Base-by-base conservation (phyloP, 2,888 invertebrate genomes). In the Leptarthrus brevirostris region DNA sequence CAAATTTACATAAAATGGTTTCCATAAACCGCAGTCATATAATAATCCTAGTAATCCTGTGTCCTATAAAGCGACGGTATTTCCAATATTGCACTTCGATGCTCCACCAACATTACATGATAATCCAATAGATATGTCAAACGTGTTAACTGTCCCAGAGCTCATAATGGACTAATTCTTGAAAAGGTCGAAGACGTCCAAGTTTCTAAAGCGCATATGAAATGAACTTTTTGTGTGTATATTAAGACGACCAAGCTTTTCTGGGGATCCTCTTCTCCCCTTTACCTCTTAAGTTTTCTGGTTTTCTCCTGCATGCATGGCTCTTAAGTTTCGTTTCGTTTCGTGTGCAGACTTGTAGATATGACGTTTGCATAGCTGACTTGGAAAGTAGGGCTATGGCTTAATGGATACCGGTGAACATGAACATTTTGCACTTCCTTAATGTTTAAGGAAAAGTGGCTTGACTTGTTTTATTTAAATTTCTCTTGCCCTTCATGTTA, bases 81-180 rank as follows among this genome's bases (percentile, higher is more conserved):
- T 56, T 26, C 56, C 30, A 30, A 56, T 56, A 56, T 14, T 56
- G 56, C 56, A 56, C 18, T 30, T 22, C 56, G 30, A 26, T 56
- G 56, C 16, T 56, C 56, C 30, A 26, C 30, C 34, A 56, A 4
- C 56, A 26, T 56, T 56, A 16, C 56, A 56, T 56, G 30, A 56
- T 56, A n/a, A 22, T 44, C n/a, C 49, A 30, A 18, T n/a, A 47
- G 12, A 14, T 14, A 16, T 16, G 44, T 40, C 24, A 3, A 12
- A 1, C 47, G 44, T 66, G 2, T 16, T 66, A 47, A 24, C 22
- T 10, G 61, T 16, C 16, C 64, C 18, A 16, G 5, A 24, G 64
- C 64, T 66, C 64, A 66, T 66, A 66, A 66, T 66, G 69, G 52
- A 69, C 69, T 69, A 52, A 30, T 52, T 69, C 69, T 40, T 34